These are phyloP conservation scores for Ageneiosus marmoratus DNA, from an alignment of 2,113 vertebrate species.

Conservation along the genomic window DNA sequence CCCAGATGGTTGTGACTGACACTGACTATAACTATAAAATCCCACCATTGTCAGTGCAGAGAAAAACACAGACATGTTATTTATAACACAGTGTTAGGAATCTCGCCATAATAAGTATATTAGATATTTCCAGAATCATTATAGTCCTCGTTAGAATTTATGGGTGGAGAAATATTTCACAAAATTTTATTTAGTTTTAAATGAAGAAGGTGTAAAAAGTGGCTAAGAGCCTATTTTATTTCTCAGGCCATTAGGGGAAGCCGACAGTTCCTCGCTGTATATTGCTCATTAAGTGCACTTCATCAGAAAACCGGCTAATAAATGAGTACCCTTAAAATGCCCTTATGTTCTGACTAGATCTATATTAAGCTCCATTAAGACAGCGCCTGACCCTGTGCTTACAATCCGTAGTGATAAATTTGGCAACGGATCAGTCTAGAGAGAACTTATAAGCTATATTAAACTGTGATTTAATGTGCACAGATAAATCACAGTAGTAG, in stretches of 20 bases:
- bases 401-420: neutral
- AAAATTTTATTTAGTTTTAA: neutral
- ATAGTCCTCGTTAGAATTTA: neutral
- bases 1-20: too few relatives aligned
- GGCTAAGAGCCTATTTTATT: neutral
- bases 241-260: neutral
- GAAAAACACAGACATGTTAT: neutral
- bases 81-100: neutral
- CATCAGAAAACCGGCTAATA: slow-evolving; percentile 15
- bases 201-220: neutral
- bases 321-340: slow-evolving; percentile 16
- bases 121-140: neutral
- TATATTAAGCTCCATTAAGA: slow-evolving; percentile 8
- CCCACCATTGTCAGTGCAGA: neutral
- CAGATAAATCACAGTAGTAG: too few relatives aligned
- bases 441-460: neutral
- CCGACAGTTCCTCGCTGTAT: neutral
- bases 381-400: neutral
- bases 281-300: slow-evolving; percentile 28
- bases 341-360: neutral
- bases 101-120: neutral
- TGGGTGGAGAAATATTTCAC: neutral
- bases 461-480: neutral
- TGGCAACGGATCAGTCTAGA: neutral
- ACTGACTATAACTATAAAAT: neutral